These are phyloP conservation scores for Drosophila suzukii DNA, from an alignment of 1,140 invertebrate genomes.

Conservation along the genomic window DNA sequence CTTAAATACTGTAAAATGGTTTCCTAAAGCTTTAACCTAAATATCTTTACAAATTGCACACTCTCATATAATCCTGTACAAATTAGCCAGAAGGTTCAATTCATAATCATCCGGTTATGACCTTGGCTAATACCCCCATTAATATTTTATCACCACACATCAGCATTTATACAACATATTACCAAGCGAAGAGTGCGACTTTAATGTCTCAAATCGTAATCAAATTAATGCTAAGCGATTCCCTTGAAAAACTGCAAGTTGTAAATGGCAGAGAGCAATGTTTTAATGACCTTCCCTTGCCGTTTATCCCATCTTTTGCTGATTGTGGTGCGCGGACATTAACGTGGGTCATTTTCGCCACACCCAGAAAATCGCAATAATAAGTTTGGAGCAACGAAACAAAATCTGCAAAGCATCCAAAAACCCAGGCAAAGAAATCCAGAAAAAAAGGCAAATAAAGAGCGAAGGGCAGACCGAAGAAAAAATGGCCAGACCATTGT, in stretches of 20 bases:
- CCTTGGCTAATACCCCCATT: neutral
- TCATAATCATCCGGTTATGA: slow-evolving; percentile 13
- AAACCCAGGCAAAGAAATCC: slow-evolving; percentile 1
- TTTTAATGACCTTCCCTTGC: slow-evolving; percentile 56
- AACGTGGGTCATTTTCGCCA: slow-evolving; percentile 73
- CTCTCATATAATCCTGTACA: neutral
- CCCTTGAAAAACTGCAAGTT: slow-evolving; percentile 61
- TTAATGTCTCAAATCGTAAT: slow-evolving; percentile 60
- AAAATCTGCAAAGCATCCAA: slow-evolving; percentile 50
- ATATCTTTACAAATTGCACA: neutral
- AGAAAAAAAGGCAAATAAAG: slow-evolving; percentile 4
- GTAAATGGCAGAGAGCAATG: slow-evolving; percentile 45
- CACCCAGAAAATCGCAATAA: slow-evolving; percentile 59
- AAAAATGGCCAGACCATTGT: slow-evolving; percentile 48
- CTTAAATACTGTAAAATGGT: too few species aligned
- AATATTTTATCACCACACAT: slow-evolving; percentile 28
- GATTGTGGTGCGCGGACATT: slow-evolving; percentile 62
- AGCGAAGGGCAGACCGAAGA: slow-evolving; percentile 22
- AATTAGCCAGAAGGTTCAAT: neutral
- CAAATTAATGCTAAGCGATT: slow-evolving; percentile 69
- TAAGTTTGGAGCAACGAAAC: slow-evolving; percentile 52
- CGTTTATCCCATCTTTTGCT: slow-evolving; percentile 12
- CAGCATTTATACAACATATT: slow-evolving; percentile 14
- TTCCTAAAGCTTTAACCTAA: neutral
- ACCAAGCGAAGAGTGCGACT: slow-evolving; percentile 4